Evolutionary conservation across 2,113 vertebrate species (phyloP).

Genomic region (Anoura caudifer): DNA sequence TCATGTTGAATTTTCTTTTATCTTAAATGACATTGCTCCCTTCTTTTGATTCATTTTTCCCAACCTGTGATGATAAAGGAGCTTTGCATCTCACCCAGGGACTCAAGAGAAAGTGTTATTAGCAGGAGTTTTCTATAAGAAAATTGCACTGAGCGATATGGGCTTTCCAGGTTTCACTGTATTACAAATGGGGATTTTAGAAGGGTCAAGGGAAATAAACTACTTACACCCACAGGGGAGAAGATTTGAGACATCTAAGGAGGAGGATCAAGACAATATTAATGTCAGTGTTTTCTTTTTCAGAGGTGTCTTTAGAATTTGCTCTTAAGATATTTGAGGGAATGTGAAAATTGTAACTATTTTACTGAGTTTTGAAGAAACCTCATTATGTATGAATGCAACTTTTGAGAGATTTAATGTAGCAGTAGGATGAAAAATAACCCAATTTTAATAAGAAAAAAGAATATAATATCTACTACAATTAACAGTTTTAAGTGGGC

Average conservation of each 20-base stretch:
- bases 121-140: slow-evolving; percentile 50
- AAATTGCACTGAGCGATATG: slow-evolving; percentile 43
- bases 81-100: slow-evolving; percentile 27
- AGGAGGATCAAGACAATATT: neutral
- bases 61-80: slow-evolving; percentile 25
- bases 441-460: neutral
- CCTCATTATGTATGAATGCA: neutral
- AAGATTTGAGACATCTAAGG: neutral
- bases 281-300: neutral
- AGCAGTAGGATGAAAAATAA: neutral
- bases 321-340: neutral
- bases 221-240: neutral
- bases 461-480: neutral
- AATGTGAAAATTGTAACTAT: neutral
- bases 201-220: slow-evolving; percentile 40
- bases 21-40: neutral
- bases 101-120: slow-evolving; percentile 46
- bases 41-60: slow-evolving; percentile 29
- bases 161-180: slow-evolving; percentile 31
- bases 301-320: slow-evolving; percentile 8
- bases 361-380: neutral
- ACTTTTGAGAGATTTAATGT: slow-evolving; percentile 14
- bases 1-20: neutral
- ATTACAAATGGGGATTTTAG: slow-evolving; percentile 41
- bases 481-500: neutral